phyloP scores from a whole-genome alignment of 2,888 invertebrate species.

The Phoronis australis region DNA sequence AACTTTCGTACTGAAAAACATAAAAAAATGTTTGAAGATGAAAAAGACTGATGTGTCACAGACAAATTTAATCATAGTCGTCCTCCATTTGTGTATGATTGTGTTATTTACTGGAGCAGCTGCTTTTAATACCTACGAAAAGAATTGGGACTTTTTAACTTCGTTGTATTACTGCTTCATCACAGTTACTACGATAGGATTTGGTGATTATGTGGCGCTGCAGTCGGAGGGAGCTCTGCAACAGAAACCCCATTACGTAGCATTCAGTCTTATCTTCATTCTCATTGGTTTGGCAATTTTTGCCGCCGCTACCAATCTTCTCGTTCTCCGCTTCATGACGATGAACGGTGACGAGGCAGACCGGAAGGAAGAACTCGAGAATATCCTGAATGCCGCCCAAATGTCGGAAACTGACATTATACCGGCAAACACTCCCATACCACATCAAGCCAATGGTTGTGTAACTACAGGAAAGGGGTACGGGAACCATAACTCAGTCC shows the following conservation, averaged over 20 bases:
- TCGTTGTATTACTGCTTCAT: slow-evolving; percentile 98
- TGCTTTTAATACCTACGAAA: slow-evolving; percentile 88
- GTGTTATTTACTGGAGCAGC: slow-evolving; percentile 93
- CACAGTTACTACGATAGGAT: slow-evolving; percentile 94
- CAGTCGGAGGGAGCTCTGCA: slow-evolving; percentile 92
- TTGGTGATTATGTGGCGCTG: slow-evolving; percentile 98
- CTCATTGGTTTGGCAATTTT: slow-evolving; percentile 96
- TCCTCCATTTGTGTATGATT: slow-evolving; percentile 73
- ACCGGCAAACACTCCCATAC: too few species aligned
- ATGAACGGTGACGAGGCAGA: slow-evolving; percentile 95
- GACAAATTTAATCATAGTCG: slow-evolving; percentile 85
- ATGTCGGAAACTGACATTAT: too few species aligned
- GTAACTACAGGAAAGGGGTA: too few species aligned
- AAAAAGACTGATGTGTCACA: slow-evolving; percentile 69
- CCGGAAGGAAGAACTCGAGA: slow-evolving; percentile 89
- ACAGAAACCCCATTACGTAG: slow-evolving; percentile 92
- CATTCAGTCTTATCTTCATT: slow-evolving; percentile 93
- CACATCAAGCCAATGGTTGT: too few species aligned
- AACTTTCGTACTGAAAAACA: slow-evolving; percentile 82
- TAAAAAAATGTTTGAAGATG: slow-evolving; percentile 80
- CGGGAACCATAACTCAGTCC: too few species aligned
- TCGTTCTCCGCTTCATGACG: slow-evolving; percentile 97
- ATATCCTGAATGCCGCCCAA: too few species aligned
- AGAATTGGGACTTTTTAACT: slow-evolving; percentile 82
- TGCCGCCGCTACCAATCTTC: slow-evolving; percentile 93